Conservation (phyloP, 1,140 invertebrate genomes). For the Drosophila virilis region DNA sequence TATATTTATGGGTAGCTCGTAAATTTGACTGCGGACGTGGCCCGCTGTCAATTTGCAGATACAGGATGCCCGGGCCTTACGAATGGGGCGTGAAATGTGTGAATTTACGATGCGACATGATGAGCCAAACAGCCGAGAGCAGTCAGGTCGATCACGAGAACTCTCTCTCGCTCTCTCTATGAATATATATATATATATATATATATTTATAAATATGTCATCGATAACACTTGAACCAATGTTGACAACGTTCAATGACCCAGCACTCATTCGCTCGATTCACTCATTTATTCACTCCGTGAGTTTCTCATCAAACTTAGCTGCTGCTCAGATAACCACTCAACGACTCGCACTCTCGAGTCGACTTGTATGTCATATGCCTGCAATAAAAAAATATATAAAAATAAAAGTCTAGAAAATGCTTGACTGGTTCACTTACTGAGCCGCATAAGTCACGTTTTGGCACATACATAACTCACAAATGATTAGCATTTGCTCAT, state of each 20-base stretch:
- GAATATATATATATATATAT: slow-evolving; percentile 16
- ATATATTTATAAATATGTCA: slow-evolving; percentile 22
- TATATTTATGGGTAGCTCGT: slow-evolving; percentile 68
- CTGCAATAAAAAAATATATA: slow-evolving; percentile 6
- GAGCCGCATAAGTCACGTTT: slow-evolving; percentile 62
- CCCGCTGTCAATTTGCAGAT: slow-evolving; percentile 68
- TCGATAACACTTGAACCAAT: slow-evolving; percentile 42
- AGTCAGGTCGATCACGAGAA: slow-evolving; percentile 50
- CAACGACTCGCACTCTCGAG: slow-evolving; percentile 3
- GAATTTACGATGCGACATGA: slow-evolving; percentile 67
- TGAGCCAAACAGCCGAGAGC: slow-evolving; percentile 21
- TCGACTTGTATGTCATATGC: slow-evolving; percentile 27
- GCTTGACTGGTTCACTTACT: slow-evolving; percentile 17
- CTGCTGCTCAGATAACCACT: slow-evolving; percentile 34
- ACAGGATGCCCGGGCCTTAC: slow-evolving; percentile 59
- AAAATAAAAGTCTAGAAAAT: slow-evolving; percentile 6
- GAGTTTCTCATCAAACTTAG: slow-evolving; percentile 34
- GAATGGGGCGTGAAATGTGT: slow-evolving; percentile 75
- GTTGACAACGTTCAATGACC: slow-evolving; percentile 71
- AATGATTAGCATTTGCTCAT: slow-evolving; percentile 62
- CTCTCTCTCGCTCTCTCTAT: neutral
- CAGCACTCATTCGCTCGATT: slow-evolving; percentile 18
- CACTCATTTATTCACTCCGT: slow-evolving; percentile 25
- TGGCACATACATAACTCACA: slow-evolving; percentile 53
- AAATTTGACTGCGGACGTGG: slow-evolving; percentile 71